Percentiles rank a stretch among this genome's conserved stretches.
phyloP scores from a whole-genome alignment of 2,888 invertebrate genomes.

The Eledone cirrhosa region DNA sequence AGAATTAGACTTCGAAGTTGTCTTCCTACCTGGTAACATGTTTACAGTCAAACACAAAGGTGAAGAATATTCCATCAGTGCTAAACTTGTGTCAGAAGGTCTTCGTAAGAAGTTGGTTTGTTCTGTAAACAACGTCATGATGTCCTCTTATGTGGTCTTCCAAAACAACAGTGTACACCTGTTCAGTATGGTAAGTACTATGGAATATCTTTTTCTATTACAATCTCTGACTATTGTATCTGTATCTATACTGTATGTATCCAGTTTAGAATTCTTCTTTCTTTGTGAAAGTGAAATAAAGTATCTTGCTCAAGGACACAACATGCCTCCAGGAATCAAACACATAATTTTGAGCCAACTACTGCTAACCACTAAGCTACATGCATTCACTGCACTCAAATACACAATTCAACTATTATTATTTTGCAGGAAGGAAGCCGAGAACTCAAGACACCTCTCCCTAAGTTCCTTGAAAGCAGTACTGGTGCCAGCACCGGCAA shows the following conservation, averaged over 20 bases:
- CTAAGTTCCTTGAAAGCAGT: conserved; percentile 60
- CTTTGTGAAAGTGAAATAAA: too few species aligned
- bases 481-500: conserved; percentile 69
- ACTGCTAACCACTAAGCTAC: too few species aligned
- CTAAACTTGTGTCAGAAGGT: conserved; percentile 42
- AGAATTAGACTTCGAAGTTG: conserved; percentile 50
- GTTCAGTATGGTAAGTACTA: conserved; percentile 69
- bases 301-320: too few species aligned
- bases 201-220: background rate
- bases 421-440: conserved; percentile 56
- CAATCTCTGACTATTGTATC: background rate
- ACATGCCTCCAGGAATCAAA: too few species aligned
- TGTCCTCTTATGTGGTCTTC: conserved; percentile 72
- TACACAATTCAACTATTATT: background rate
- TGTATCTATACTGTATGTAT: too few species aligned
- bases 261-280: too few species aligned
- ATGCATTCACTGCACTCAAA: background rate
- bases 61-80: conserved; percentile 45
- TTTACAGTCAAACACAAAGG: conserved; percentile 47
- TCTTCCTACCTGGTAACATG: conserved; percentile 42
- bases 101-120: conserved; percentile 54
- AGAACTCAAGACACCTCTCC: conserved; percentile 67
- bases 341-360: too few species aligned
- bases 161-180: conserved; percentile 73
- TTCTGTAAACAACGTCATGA: conserved; percentile 69